phyloP scores from a whole-genome alignment of 2,113 vertebrate genomes.

The Sprattus sprattus region DNA sequence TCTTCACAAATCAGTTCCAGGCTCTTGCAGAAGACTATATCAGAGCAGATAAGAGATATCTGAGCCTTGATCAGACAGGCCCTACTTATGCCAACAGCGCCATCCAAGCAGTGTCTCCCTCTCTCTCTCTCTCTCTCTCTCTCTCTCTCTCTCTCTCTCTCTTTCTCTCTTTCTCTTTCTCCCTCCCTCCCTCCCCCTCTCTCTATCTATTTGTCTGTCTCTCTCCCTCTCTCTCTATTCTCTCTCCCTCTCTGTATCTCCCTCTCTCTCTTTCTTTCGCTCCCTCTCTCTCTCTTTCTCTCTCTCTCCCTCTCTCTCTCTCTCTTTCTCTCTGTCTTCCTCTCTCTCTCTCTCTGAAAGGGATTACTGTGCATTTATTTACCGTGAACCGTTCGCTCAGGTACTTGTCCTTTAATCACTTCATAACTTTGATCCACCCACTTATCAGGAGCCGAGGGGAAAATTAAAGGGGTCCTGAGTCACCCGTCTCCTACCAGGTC shows the following conservation, averaged over 20 bases:
- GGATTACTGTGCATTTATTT: conserved; percentile 46
- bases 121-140: background rate
- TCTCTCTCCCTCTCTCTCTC: background rate
- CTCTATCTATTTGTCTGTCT: too few relatives aligned
- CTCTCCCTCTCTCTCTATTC: background rate
- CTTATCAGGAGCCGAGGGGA: conserved; percentile 51
- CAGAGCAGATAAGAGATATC: conserved; percentile 1
- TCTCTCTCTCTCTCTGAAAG: background rate
- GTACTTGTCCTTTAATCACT: conserved; percentile 66
- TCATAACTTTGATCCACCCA: conserved; percentile 71
- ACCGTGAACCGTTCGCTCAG: conserved; percentile 33
- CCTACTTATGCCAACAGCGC: background rate
- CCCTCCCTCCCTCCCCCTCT: background rate
- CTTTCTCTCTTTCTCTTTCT: background rate
- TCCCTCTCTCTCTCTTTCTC: background rate
- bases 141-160: background rate
- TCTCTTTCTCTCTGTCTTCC: background rate
- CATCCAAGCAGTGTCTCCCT: background rate
- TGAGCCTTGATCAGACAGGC: background rate
- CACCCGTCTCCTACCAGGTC: conserved; percentile 60
- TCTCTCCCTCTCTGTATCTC: background rate
- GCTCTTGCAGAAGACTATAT: conserved; percentile 5
- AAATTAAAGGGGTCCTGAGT: conserved; percentile 58
- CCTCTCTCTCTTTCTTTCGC: background rate
- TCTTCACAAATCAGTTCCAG: conserved; percentile 16